A percentile compares a stretch with the other conserved stretches of the same genome.
Conservation (phyloP, 2,113 vertebrate species). For the Piprites chloris region DNA sequence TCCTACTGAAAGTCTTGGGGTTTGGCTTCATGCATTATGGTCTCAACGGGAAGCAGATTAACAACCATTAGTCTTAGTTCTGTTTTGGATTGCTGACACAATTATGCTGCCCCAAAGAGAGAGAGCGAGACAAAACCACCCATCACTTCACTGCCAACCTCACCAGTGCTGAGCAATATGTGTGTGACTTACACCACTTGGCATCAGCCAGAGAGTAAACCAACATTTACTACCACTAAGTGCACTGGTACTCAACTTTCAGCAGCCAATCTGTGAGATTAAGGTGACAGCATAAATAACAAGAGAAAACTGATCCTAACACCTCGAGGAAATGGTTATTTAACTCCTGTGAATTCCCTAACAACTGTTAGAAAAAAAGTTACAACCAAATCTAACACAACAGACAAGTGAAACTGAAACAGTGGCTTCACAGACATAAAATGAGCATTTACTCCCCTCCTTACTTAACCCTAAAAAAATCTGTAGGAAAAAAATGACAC, state of each 20-base stretch:
- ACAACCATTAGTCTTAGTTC: neutral
- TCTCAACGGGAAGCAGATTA: neutral
- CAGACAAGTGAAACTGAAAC: neutral
- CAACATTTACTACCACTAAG: neutral
- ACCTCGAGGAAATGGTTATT: neutral
- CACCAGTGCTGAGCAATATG: accelerated
- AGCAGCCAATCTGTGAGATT: neutral
- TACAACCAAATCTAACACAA: neutral
- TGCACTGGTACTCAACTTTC: neutral
- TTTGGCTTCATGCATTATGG: neutral
- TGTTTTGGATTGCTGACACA: neutral
- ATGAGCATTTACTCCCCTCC: neutral
- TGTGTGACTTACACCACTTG: neutral
- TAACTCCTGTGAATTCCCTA: neutral
- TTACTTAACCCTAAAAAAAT: neutral
- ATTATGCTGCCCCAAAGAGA: neutral
- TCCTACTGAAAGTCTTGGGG: neutral
- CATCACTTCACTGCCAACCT: neutral
- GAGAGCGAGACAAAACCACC: accelerated
- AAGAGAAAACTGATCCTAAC: neutral
- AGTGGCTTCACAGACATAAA: neutral
- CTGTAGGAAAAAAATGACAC: neutral
- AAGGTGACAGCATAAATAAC: neutral
- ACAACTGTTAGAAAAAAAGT: neutral
- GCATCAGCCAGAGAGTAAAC: neutral